Evolutionary conservation across 2,113 vertebrate species (phyloP).

Genomic region (Sturnus vulgaris): DNA sequence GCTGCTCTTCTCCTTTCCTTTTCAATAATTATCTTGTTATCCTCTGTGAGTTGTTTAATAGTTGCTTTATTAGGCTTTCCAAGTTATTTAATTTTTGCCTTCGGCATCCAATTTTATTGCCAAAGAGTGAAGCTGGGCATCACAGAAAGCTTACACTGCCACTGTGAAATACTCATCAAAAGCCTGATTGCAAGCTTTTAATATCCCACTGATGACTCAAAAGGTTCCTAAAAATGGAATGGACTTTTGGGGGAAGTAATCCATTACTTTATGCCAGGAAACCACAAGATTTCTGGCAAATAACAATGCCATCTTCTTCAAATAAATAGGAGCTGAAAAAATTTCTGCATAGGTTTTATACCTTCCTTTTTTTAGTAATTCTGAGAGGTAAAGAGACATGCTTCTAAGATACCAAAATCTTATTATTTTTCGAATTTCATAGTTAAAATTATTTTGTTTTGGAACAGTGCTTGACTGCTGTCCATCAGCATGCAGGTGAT

Average conservation of each 20-base stretch:
- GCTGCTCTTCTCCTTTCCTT: neutral
- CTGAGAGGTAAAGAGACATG: neutral
- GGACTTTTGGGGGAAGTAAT: neutral
- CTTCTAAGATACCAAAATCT: neutral
- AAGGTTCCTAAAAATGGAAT: slow-evolving; percentile 16
- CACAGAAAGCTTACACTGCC: slow-evolving; percentile 25
- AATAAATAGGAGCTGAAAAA: neutral
- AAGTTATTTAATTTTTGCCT: slow-evolving; percentile 59
- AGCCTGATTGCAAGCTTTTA: neutral
- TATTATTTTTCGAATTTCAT: neutral
- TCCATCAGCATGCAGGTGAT: neutral
- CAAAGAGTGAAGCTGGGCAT: slow-evolving; percentile 10
- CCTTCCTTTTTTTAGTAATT: neutral
- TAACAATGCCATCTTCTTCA: neutral
- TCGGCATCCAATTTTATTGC: slow-evolving; percentile 40
- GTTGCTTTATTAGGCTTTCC: slow-evolving; percentile 33
- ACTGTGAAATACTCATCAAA: slow-evolving; percentile 45
- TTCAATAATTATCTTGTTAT: slow-evolving; percentile 36
- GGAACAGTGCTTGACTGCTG: neutral
- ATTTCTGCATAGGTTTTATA: neutral
- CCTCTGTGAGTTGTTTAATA: slow-evolving; percentile 21
- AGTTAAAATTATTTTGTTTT: neutral
- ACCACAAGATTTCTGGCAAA: neutral
- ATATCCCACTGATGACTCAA: neutral
- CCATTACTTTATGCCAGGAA: neutral